Percentiles rank a stretch among this genome's conserved stretches.
Evolutionary conservation across 2,113 vertebrate genomes (phyloP).

Genomic region (Callipepla californica): DNA sequence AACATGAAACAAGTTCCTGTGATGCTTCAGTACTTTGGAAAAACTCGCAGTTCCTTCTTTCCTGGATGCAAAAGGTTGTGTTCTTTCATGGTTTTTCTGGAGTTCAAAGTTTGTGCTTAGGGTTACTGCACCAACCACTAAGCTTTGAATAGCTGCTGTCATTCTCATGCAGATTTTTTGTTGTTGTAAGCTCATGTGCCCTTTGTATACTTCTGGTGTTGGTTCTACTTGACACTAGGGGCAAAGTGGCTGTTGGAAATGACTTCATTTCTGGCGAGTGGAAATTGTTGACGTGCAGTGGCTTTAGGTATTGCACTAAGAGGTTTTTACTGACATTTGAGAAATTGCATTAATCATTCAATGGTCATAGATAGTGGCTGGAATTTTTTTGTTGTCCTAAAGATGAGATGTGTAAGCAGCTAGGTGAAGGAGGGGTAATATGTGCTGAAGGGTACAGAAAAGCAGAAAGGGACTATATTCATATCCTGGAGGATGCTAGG

Average conservation of each 20-base stretch:
- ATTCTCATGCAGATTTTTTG: not conserved
- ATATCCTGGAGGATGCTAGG: not conserved
- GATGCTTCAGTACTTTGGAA: not conserved
- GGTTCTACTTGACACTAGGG: not conserved
- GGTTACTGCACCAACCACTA: not conserved
- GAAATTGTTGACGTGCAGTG: not conserved
- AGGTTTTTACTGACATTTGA: not conserved
- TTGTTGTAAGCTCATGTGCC: not conserved
- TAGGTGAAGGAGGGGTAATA: not conserved
- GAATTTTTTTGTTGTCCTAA: not conserved
- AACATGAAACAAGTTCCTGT: not conserved
- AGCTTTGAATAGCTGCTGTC: not conserved
- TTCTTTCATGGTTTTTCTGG: not conserved
- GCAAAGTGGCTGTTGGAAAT: not conserved
- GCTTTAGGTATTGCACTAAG: not conserved
- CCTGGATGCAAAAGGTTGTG: not conserved
- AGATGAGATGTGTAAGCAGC: not conserved
- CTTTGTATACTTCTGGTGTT: not conserved
- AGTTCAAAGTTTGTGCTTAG: not conserved
- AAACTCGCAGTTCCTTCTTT: not conserved
- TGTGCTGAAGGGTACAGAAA: not conserved
- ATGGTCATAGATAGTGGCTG: not conserved
- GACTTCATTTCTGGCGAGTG: not conserved
- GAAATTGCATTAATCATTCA: not conserved
- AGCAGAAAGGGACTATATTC: not conserved